Conservation (phyloP, 2,113 vertebrate genomes). For the Ceyx melanurus region DNA sequence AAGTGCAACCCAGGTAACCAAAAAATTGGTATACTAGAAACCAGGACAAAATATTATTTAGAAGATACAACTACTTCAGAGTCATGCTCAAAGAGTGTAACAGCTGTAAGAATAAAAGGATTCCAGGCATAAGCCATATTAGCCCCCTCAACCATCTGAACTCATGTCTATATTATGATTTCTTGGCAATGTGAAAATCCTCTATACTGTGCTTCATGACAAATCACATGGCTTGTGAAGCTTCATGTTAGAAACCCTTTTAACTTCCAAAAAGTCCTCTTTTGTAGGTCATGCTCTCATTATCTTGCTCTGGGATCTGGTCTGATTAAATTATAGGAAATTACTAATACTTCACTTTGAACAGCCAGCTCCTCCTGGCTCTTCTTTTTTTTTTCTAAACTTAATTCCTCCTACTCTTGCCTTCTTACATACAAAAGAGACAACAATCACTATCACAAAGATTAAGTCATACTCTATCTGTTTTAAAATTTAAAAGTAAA, state of each 20-base stretch:
- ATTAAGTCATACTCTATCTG: background rate
- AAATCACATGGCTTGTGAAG: constrained; percentile 56
- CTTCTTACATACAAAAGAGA: constrained; percentile 16
- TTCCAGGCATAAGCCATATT: background rate
- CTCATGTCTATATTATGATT: background rate
- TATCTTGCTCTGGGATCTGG: constrained; percentile 74
- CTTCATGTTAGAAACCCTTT: constrained; percentile 66
- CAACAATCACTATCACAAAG: background rate
- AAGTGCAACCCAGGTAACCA: background rate
- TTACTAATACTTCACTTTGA: constrained; percentile 74
- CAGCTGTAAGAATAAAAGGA: constrained; percentile 6
- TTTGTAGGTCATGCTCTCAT: constrained; percentile 77
- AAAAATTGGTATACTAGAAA: background rate
- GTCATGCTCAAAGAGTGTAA: background rate
- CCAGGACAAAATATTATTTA: background rate
- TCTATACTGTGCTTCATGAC: constrained; percentile 16
- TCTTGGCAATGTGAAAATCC: background rate
- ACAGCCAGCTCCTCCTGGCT: constrained; percentile 56
- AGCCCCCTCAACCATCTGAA: background rate
- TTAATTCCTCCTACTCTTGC: constrained; percentile 55
- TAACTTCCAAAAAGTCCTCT: constrained; percentile 68
- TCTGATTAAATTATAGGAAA: constrained; percentile 82
- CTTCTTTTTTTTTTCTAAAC: background rate
- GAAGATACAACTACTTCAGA: background rate
- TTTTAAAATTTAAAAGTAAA: background rate